phyloP scores from a whole-genome alignment of 23 tunicate genomes.

The Trididemnum nubilum region DNA sequence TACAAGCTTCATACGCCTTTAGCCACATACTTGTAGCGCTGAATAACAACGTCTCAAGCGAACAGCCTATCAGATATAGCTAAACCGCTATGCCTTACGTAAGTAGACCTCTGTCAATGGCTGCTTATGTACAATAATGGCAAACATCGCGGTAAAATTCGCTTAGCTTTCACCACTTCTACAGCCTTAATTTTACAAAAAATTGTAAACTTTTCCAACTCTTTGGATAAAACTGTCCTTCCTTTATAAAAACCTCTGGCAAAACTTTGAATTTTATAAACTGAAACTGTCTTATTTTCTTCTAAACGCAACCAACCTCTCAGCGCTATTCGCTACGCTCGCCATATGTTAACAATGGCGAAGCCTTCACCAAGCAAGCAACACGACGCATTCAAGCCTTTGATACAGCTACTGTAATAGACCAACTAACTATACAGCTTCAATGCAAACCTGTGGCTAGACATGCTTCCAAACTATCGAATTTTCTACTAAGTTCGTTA shows the following conservation, averaged over 20 bases:
- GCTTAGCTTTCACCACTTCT: not conserved
- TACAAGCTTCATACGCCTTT: not conserved
- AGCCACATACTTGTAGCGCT: no score
- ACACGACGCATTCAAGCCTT: not conserved
- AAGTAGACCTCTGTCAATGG: not conserved
- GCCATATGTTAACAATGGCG: conserved; percentile 45
- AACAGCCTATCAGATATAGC: not conserved
- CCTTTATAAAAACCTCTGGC: not conserved
- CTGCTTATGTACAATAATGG: not conserved
- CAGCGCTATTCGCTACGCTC: not conserved
- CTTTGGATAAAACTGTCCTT: not conserved
- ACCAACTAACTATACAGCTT: not conserved
- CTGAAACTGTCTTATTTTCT: not conserved
- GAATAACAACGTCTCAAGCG: not conserved
- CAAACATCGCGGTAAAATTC: not conserved
- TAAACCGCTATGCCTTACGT: not conserved
- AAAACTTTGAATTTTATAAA: no score
- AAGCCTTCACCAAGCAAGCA: not conserved
- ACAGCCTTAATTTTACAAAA: not conserved
- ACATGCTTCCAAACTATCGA: not conserved
- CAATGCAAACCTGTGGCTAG: not conserved
- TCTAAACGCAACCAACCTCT: not conserved
- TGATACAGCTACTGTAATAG: conserved; percentile 7
- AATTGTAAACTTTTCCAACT: no score
- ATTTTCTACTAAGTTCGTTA: not conserved